phyloP scores from a whole-genome alignment of 30 jellyfish, hydroid and myxozoan genomes.

The Aurelia sp. region DNA sequence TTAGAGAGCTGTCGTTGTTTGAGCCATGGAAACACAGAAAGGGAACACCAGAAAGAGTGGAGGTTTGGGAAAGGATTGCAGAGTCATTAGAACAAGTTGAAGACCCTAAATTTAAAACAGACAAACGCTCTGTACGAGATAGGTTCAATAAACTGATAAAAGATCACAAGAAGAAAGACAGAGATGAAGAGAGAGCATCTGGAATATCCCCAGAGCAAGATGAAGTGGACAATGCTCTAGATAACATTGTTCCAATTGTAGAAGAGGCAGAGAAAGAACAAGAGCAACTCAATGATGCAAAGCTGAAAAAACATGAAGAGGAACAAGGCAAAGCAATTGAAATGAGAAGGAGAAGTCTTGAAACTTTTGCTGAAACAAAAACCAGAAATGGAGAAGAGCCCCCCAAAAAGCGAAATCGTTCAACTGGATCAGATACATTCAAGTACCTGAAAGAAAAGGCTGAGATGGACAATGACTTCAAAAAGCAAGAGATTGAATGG shows the following conservation, averaged over 20 bases:
- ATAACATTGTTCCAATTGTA: background rate
- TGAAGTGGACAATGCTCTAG: background rate
- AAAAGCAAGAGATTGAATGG: no score
- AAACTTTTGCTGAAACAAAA: slow-evolving; percentile 29
- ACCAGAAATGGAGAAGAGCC: no score
- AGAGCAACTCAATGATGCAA: background rate
- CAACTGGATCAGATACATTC: no score
- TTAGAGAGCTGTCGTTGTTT: no score
- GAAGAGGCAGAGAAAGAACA: background rate
- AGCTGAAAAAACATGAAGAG: background rate
- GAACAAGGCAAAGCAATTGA: background rate
- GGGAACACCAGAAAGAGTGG: no score
- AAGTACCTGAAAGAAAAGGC: no score
- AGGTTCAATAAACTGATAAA: background rate
- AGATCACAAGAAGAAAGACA: background rate
- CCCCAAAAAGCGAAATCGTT: no score
- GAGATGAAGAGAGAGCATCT: slow-evolving; percentile 33
- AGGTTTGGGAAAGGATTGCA: no score
- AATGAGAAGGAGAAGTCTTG: slow-evolving; percentile 9
- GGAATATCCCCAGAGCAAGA: slow-evolving; percentile 11
- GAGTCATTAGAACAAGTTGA: no score
- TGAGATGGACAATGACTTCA: no score
- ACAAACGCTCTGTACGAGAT: no score
- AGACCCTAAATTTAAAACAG: background rate
- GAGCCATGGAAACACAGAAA: no score